Evolutionary conservation across 2,113 vertebrate species (phyloP).

Genomic region (Lepus europaeus): DNA sequence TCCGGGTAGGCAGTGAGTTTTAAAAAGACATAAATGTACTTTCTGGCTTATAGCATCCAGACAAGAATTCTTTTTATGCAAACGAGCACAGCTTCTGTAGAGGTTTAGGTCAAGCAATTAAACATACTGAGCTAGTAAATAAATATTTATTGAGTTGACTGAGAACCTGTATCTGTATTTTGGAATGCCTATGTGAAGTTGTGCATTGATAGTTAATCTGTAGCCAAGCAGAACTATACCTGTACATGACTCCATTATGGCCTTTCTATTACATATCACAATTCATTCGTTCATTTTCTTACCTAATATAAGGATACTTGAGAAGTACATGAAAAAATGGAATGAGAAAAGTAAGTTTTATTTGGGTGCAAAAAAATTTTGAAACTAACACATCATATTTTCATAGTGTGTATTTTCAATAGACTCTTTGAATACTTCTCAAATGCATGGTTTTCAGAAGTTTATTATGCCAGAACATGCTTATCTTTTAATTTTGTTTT

Average conservation of each 20-base stretch:
- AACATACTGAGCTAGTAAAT: not conserved
- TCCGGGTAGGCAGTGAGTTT: not conserved
- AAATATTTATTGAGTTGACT: not conserved
- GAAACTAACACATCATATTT: too few relatives aligned
- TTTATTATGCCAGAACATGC: too few relatives aligned
- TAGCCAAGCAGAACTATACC: not conserved
- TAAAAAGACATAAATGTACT: not conserved
- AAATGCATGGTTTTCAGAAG: too few relatives aligned
- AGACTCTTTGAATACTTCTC: too few relatives aligned
- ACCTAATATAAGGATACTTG: not conserved
- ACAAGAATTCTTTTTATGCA: not conserved
- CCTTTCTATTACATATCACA: not conserved
- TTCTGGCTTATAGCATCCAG: not conserved
- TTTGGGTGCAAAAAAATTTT: too few relatives aligned
- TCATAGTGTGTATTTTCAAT: too few relatives aligned
- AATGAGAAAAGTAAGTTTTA: too few relatives aligned
- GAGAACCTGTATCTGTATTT: not conserved
- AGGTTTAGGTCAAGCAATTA: not conserved
- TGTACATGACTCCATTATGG: not conserved
- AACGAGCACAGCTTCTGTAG: not conserved
- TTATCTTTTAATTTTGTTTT: too few relatives aligned
- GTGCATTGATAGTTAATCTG: not conserved
- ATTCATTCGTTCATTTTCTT: not conserved
- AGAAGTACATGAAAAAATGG: too few relatives aligned
- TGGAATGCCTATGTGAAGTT: not conserved